Percentiles rank a stretch among this genome's conserved stretches.
These are phyloP conservation scores for Chironomus riparius DNA, from an alignment of 2,888 invertebrate genomes.

Conservation along the genomic window DNA sequence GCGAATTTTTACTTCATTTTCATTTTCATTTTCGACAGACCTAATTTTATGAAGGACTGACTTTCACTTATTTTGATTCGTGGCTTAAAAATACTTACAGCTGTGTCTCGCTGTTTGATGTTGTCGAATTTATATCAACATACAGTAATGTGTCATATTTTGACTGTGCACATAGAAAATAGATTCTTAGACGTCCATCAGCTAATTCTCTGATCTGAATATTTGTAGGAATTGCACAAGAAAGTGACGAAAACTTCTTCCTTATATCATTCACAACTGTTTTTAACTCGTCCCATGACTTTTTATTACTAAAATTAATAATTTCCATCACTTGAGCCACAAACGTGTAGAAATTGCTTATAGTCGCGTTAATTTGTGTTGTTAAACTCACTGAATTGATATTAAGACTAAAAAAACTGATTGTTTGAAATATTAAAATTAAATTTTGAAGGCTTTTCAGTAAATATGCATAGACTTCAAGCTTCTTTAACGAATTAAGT, in stretches of 20 bases:
- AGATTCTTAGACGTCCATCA: conserved; percentile 74
- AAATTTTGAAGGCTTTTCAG: not conserved
- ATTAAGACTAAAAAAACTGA: not conserved
- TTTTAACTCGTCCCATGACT: conserved; percentile 71
- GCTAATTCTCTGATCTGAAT: conserved; percentile 69
- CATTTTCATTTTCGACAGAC: not conserved
- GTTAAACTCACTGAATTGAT: conserved; percentile 10
- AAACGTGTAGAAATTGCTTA: conserved; percentile 10
- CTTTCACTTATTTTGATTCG: not conserved
- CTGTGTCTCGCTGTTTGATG: conserved; percentile 27
- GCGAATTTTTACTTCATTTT: not conserved
- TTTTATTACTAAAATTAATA: conserved; percentile 34
- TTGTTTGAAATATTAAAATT: conserved; percentile 5
- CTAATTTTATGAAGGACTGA: not conserved
- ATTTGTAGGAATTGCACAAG: conserved; percentile 72
- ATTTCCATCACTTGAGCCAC: conserved; percentile 19
- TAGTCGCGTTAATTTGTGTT: conserved; percentile 20
- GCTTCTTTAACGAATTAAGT: not conserved
- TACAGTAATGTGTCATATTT: conserved; percentile 83
- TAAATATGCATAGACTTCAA: conserved; percentile 19
- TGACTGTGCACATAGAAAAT: conserved; percentile 80
- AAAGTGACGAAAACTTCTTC: conserved; percentile 65
- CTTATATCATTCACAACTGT: conserved; percentile 72
- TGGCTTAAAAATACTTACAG: not conserved
- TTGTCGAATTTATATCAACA: conserved; percentile 63